These are phyloP conservation scores for Actinia equina DNA, from an alignment of 64 coral and sea anemone species.

Conservation along the genomic window DNA sequence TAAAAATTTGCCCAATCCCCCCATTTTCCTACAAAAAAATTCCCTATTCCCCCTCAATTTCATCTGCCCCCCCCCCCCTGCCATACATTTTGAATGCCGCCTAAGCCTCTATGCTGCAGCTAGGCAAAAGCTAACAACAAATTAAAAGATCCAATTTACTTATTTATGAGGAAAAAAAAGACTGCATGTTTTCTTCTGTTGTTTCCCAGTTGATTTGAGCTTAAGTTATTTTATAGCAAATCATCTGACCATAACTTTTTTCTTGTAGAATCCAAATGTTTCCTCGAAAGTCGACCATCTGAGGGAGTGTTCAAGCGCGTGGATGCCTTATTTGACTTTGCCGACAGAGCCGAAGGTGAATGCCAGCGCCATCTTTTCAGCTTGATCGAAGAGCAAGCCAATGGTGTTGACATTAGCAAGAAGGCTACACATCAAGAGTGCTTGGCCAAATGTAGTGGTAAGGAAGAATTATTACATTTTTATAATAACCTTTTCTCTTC, in stretches of 20 bases:
- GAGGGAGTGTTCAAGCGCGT: conserved; percentile 17
- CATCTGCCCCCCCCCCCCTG: no score
- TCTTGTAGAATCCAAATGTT: conserved; percentile 19
- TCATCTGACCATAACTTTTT: not conserved
- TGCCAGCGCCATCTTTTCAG: not conserved
- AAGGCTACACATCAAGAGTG: conserved; percentile 10
- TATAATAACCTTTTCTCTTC: no score
- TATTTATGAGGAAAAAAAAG: no score
- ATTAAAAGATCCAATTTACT: no score
- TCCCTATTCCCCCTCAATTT: no score
- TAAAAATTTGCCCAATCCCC: no score
- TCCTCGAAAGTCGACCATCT: not conserved
- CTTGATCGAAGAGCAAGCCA: conserved; percentile 8
- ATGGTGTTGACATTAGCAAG: conserved; percentile 9
- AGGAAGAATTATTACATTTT: no score
- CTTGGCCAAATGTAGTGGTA: conserved; percentile 7
- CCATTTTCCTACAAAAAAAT: no score
- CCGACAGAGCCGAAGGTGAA: not conserved
- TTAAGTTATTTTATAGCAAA: not conserved
- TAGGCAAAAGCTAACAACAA: no score
- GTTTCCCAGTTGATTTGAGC: not conserved
- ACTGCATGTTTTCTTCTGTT: no score
- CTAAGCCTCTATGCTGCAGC: no score
- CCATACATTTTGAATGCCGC: no score
- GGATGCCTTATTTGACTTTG: conserved; percentile 7